Base-by-base conservation (phyloP, 35 echinoderm and acorn worm species). In the Acanthaster planci region DNA sequence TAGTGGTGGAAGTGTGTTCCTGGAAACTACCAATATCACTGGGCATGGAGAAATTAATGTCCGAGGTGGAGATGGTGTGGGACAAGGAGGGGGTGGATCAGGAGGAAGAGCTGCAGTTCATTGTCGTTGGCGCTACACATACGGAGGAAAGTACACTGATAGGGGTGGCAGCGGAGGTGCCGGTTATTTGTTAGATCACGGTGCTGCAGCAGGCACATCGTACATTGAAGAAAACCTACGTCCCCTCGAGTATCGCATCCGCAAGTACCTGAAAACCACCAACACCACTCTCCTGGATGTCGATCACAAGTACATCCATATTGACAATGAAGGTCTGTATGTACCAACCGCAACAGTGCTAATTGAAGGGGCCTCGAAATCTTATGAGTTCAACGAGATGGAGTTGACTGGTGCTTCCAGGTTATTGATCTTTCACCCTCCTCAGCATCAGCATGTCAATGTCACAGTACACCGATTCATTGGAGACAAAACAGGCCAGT, bases 191-290 rank as follows among this genome's bases (percentile, higher is more conserved):
- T 67, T 87, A 34, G 26, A 40, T 16, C 81, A 87, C 78, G 93
- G 93, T 17, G 93, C 93, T 23, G 93, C 93, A 50, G 93, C 93
- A 85, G 93, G 93, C n/a, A 85, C 89, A 36, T 77, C 77, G 0
- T 97, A 97, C 53, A 82, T 89, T n/a, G 93, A 97, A 64, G 93
- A 97, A 67, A 97, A 97, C 53, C 36, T 89, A 2, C 89, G 93
- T 51, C 93, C 93, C 38, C 57, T 97, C 26, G 72, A 85, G 52
- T 97, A 97, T 40, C 67, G 93, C n/a, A 92, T 85, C 42, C 47
- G 85, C 18, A 97, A 97, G 67, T 97, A 97, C 22, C 60, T 92
- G 8, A 97, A 97, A 59, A 59, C 77, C 37, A 80, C 82, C 18
- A 92, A 97, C 81, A 86, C 86, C 38, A 89, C 89, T 9, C 53